Evolutionary conservation across 2,113 vertebrate genomes (phyloP).

Genomic region (Grus americana): DNA sequence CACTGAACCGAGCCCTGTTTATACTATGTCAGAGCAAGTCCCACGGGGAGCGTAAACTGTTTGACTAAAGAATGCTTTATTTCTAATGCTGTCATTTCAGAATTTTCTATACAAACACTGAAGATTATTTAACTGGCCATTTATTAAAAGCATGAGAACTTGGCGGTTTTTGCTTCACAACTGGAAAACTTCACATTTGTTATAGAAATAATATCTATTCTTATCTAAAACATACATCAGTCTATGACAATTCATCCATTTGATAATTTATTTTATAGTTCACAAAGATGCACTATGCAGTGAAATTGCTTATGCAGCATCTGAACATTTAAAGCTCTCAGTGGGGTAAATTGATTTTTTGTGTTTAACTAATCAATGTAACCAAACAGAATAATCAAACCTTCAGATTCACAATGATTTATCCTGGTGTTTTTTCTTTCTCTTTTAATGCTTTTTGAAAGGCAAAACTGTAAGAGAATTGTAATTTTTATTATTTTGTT

Average conservation of each 20-base stretch:
- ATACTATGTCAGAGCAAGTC: background rate
- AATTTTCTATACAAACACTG: slow-evolving; percentile 39
- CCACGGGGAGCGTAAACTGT: background rate
- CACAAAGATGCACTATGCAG: background rate
- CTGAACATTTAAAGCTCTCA: background rate
- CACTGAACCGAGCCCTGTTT: background rate
- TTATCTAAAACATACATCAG: background rate
- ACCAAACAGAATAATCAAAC: background rate
- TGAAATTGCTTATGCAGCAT: background rate
- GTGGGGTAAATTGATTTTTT: background rate
- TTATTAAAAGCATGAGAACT: background rate
- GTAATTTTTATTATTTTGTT: background rate
- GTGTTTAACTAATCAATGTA: background rate
- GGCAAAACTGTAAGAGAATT: background rate
- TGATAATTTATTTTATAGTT: background rate
- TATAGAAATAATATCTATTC: background rate
- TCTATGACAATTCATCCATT: background rate
- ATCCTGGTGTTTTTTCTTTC: background rate
- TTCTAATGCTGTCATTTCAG: slow-evolving; percentile 28
- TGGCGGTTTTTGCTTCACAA: background rate
- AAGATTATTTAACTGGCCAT: background rate
- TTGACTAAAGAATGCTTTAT: slow-evolving; percentile 15
- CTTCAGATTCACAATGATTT: background rate
- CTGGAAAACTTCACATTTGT: background rate
- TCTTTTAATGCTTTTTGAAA: background rate